phyloP scores from a whole-genome alignment of 2,113 vertebrate species.

The Micronycteris hirsuta region DNA sequence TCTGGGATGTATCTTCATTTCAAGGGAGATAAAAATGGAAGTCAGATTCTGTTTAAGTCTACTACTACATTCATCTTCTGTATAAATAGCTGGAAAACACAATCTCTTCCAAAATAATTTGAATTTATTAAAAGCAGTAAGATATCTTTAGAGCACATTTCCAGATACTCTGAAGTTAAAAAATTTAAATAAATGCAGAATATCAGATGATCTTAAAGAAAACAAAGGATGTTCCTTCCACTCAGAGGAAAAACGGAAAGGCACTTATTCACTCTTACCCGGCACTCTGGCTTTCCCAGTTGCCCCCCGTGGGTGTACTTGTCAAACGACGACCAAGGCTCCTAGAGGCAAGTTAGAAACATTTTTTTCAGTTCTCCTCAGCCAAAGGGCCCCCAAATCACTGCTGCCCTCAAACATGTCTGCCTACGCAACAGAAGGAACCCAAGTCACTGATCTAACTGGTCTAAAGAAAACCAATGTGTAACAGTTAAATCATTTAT shows the following conservation, averaged over 20 bases:
- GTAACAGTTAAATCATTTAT: not conserved
- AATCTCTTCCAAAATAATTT: not conserved
- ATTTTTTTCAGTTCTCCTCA: not conserved
- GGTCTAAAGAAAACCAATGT: not conserved
- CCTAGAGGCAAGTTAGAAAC: conserved; percentile 77
- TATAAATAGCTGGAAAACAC: not conserved
- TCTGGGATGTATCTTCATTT: not conserved
- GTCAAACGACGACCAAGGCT: conserved; percentile 88
- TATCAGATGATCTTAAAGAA: not conserved
- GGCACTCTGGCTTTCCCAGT: conserved; percentile 47
- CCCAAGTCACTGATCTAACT: not conserved
- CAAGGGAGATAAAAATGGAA: not conserved
- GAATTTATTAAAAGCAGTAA: not conserved
- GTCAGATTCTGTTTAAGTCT: not conserved
- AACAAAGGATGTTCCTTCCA: not conserved
- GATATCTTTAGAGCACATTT: not conserved
- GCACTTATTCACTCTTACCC: conserved; percentile 75
- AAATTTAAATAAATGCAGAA: not conserved
- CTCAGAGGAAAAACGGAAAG: not conserved
- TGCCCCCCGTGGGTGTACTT: conserved; percentile 66
- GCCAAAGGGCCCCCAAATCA: not conserved
- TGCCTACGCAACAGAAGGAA: not conserved
- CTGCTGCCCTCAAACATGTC: not conserved
- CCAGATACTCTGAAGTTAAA: not conserved
- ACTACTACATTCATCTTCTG: not conserved